Base-by-base conservation (phyloP, 2,888 invertebrate genomes). In the Drosophila melanosoma region DNA sequence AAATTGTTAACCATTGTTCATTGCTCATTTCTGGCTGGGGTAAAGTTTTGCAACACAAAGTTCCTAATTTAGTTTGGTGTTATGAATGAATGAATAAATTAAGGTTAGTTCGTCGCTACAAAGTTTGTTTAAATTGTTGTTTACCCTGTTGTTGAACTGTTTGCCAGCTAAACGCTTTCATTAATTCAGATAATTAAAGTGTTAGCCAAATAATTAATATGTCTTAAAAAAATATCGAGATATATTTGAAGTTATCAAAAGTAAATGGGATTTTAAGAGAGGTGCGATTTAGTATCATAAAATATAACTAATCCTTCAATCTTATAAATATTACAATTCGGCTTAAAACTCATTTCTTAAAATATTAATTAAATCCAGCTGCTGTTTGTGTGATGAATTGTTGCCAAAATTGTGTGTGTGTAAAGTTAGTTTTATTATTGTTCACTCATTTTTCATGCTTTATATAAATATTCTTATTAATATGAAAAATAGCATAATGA, bases 11-110 rank as follows among this genome's bases (percentile, higher is more conserved):
- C 26, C 20, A 52, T 52, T 62, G 53, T 48, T 58, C 23, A 62
- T 64, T 58, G 49, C 45, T 45, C 23, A 45, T 15, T 45, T 23
- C 45, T 57, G n/a, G 17, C 40, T 42, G 45, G 26, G 36, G 15
- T 11, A 57, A 75, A 78, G 54, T 71, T 79, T 79, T 61, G n/a
- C 11, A 38, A 33, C 29, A 51, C 45, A 35, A 73, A 73, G 49
- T 73, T 74, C 51, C 61, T 72, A 64, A 76, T 72, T 76, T 58
- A 42, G 79, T 79, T 79, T 65, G 63, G 51, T 74, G 64, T 71
- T 79, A 71, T 78, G 62, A 78, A 79, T 79, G 63, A 69, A 77
- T 77, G 74, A 77, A 77, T 77, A 78, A 67, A 67, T 70, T 58
- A 70, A 77, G 67, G 26, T 52, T 36, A 63, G 66, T 62, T 77